Evolutionary conservation across 2,888 invertebrate genomes (phyloP).

Genomic region (Polia nebulosa): DNA sequence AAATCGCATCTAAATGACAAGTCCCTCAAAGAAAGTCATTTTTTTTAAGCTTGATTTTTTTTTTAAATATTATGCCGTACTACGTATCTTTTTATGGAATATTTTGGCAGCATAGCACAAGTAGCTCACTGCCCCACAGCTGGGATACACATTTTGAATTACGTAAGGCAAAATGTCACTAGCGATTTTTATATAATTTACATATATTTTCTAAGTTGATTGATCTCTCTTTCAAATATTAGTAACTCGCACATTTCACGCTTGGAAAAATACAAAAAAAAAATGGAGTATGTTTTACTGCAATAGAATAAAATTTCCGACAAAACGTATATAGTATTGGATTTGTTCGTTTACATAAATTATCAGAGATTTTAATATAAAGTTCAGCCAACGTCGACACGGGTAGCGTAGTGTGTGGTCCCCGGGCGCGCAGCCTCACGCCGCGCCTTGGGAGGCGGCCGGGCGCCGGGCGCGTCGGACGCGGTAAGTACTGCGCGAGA

Average conservation of each 20-base stretch:
- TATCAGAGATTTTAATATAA: background rate
- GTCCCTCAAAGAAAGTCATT: no score
- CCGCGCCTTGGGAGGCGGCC: background rate
- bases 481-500: background rate
- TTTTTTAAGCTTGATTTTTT: no score
- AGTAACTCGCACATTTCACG: background rate
- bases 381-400: background rate
- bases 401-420: background rate
- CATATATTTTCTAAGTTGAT: no score
- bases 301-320: background rate
- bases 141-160: no score
- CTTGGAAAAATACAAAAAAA: background rate
- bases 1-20: no score
- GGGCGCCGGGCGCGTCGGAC: background rate
- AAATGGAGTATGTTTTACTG: background rate
- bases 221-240: background rate
- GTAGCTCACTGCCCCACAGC: no score
- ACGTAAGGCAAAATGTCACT: background rate
- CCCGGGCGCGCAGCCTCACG: background rate
- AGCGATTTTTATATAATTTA: background rate
- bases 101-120: no score
- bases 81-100: no score
- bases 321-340: no score
- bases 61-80: no score
- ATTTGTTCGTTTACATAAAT: conserved; percentile 2